Evolutionary conservation across 2,888 invertebrate genomes (phyloP).

Genomic region (Carpatolechia fugitivella): DNA sequence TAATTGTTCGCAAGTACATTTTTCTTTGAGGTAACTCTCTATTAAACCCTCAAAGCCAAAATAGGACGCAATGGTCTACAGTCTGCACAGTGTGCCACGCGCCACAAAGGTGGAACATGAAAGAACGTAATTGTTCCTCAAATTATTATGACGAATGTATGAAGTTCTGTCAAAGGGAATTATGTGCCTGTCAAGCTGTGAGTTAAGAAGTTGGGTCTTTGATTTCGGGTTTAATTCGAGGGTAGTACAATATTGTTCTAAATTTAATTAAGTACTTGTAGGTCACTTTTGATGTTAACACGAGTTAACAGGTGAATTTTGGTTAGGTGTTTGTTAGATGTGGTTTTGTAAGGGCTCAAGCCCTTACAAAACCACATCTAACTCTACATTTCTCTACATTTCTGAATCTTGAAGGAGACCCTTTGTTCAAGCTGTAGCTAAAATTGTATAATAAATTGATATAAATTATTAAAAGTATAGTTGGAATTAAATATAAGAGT

Average conservation of each 20-base stretch:
- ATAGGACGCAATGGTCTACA: constrained; percentile 66
- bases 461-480: too few relatives aligned
- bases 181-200: constrained; percentile 4
- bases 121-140: constrained; percentile 72
- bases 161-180: constrained; percentile 14
- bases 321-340: too few relatives aligned
- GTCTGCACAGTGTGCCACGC: constrained; percentile 32
- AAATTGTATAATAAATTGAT: too few relatives aligned
- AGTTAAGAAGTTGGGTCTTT: constrained; percentile 1
- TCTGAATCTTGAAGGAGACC: too few relatives aligned
- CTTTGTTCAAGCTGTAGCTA: too few relatives aligned
- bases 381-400: too few relatives aligned
- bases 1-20: constrained; percentile 78
- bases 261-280: constrained; percentile 1
- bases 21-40: constrained; percentile 80
- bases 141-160: constrained; percentile 72
- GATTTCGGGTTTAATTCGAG: background rate
- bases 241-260: constrained; percentile 4
- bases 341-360: too few relatives aligned
- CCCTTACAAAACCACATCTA: too few relatives aligned
- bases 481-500: too few relatives aligned
- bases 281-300: background rate
- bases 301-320: background rate
- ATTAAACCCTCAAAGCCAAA: constrained; percentile 72
- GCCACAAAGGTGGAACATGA: constrained; percentile 72